A percentile compares a stretch with the other conserved stretches of the same genome.
These are phyloP conservation scores for Delichon dasypus DNA, from an alignment of 2,797 vertebrate genomes.

Conservation along the genomic window DNA sequence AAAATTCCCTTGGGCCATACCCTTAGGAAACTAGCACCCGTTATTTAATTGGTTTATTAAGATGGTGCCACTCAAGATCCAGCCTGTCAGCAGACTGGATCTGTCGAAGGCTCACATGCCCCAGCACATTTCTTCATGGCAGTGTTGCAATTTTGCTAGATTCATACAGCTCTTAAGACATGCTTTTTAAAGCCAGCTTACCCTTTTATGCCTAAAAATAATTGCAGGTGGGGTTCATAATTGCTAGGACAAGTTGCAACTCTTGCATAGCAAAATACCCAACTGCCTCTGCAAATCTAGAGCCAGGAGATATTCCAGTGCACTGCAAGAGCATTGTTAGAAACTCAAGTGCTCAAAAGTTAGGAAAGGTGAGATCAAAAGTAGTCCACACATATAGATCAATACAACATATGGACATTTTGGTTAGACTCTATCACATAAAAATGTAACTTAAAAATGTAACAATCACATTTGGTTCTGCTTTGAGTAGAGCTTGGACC, in stretches of 20 bases:
- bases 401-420: neutral
- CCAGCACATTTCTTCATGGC: slow-evolving; percentile 55
- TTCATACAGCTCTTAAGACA: slow-evolving; percentile 15
- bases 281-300: neutral
- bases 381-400: neutral
- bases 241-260: slow-evolving; percentile 49
- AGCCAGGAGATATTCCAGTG: neutral
- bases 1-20: neutral
- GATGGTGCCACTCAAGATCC: slow-evolving; percentile 42
- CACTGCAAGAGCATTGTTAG: neutral
- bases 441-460: neutral
- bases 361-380: neutral
- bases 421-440: neutral
- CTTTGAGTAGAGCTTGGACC: neutral
- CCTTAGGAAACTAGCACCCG: slow-evolving; percentile 15
- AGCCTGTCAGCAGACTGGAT: slow-evolving; percentile 43
- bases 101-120: slow-evolving; percentile 14
- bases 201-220: slow-evolving; percentile 52
- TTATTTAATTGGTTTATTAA: slow-evolving; percentile 56
- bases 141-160: slow-evolving; percentile 40
- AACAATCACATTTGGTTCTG: neutral
- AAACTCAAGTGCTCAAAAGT: neutral
- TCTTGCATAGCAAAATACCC: neutral
- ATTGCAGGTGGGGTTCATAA: slow-evolving; percentile 58
- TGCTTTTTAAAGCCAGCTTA: slow-evolving; percentile 25